Evolutionary conservation across 2,797 vertebrate genomes (phyloP), one percentile per base, ranked within the genome.

Genomic region (Paratrypauchen microcephalus): DNA sequence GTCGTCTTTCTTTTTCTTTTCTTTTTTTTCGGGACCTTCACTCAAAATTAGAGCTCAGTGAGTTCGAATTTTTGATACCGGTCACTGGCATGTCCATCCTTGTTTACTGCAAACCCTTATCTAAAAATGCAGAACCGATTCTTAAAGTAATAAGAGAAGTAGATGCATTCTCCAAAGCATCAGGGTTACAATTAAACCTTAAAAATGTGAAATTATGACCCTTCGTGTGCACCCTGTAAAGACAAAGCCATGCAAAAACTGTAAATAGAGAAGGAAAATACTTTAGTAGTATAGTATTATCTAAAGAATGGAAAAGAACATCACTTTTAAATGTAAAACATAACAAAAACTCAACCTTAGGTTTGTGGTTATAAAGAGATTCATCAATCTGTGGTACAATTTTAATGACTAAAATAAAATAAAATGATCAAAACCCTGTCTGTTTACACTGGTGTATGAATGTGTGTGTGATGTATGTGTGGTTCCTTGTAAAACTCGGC

Each of bases 121-220:
- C 12, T 56, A 56, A 56, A 56, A 56, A 54, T 41, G 21, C 52
- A 57, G 52, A 67, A 39, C 32, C 28, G 32, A 67, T 67, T 15
- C 65, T 54, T 26, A 21, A 23, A 16, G 2, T 28, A 67, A 67
- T 67, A 2, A 57, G 5, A 7, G 56, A 9, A 57, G 5, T 67
- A 32, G 8, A 67, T n/a, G 23, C 23, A 15, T 56, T 56, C 23
- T 56, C 23, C 12, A 24, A 5, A 26, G 54, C 65, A 12, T 67
- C 54, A 18, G 21, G 54, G 0, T 26, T 67, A 28, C 15, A 41
- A 5, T 41, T 57, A 55, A 36, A 45, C 15, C 54, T 18, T 26
- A 55, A 39, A 5, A 52, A 36, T 36, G 16, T 59, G 13, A 28
- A 4, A 3, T 56, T 23, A 26, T 56, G 23, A 23, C 54, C 23